These are phyloP conservation scores for Micropoecilia bifurca DNA, from an alignment of 2,797 vertebrate genomes.

Conservation along the genomic window DNA sequence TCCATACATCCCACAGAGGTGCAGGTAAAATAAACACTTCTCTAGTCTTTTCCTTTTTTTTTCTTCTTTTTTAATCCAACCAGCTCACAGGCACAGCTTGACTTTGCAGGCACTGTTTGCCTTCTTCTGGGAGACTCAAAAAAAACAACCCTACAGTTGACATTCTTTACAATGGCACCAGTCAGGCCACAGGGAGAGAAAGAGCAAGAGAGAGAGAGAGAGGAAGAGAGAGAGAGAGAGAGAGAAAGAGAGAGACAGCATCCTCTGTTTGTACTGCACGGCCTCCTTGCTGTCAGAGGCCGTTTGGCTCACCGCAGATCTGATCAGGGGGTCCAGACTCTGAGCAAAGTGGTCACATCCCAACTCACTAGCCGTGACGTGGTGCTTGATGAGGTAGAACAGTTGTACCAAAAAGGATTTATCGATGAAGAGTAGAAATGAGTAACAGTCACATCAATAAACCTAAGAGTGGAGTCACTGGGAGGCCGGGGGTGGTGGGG, in stretches of 20 bases:
- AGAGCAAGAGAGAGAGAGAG: conserved; percentile 46
- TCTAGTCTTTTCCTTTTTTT: conserved; percentile 61
- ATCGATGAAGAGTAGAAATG: conserved; percentile 80
- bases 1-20: conserved; percentile 78
- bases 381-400: conserved; percentile 86
- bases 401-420: conserved; percentile 83
- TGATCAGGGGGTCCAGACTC: conserved; percentile 64
- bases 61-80: conserved; percentile 61
- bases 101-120: conserved; percentile 84
- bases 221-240: conserved; percentile 25
- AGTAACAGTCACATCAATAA: conserved; percentile 86
- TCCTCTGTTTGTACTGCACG: conserved; percentile 60
- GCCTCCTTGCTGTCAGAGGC: conserved; percentile 56
- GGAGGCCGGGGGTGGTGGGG: conserved; percentile 20
- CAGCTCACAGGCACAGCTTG: conserved; percentile 83
- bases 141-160: conserved; percentile 74
- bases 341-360: conserved; percentile 72
- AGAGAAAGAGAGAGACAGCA: conserved; percentile 50
- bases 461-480: conserved; percentile 74
- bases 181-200: conserved; percentile 66
- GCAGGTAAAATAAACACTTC: conserved; percentile 71
- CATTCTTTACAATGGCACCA: conserved; percentile 85
- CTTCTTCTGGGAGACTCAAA: conserved; percentile 77
- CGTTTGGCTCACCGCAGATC: conserved; percentile 65
- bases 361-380: conserved; percentile 72